A percentile compares a stretch with the other conserved stretches of the same genome.
These are phyloP conservation scores for Aplysina aerophoba DNA, from an alignment of 37 sponge, comb jelly and placozoan species.

Conservation along the genomic window DNA sequence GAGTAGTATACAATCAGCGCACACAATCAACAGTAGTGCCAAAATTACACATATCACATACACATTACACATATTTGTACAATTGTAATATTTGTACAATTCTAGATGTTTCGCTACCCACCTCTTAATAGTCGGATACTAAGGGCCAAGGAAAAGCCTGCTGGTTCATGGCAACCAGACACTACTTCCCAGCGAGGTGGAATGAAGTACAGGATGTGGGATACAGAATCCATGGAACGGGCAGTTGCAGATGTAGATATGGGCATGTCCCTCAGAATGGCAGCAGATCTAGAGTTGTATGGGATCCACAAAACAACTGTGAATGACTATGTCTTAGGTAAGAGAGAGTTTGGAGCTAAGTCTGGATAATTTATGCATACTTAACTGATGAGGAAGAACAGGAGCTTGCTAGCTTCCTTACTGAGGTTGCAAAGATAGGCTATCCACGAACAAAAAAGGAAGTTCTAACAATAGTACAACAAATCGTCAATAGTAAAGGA, in stretches of 20 bases:
- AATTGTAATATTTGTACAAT: background rate
- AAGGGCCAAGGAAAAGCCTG: background rate
- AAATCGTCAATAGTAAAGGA: conserved; percentile 30
- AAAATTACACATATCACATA: too few species aligned
- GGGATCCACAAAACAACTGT: conserved; percentile 2
- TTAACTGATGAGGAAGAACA: conserved; percentile 11
- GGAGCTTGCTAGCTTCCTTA: conserved; percentile 15
- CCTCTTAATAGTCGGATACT: background rate
- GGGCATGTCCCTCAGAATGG: conserved; percentile 21
- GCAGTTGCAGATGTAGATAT: conserved; percentile 27
- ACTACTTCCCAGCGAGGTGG: background rate
- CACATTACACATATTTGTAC: too few species aligned
- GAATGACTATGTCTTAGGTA: conserved; percentile 31
- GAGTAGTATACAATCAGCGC: too few species aligned
- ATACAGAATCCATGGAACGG: background rate
- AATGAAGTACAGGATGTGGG: conserved; percentile 16
- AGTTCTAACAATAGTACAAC: conserved; percentile 16
- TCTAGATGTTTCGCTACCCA: conserved; percentile 17
- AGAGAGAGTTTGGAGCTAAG: background rate
- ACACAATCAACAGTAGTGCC: too few species aligned
- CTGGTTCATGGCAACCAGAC: background rate
- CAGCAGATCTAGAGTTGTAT: conserved; percentile 24
- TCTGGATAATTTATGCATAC: background rate
- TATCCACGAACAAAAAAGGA: conserved; percentile 25
- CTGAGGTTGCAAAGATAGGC: conserved; percentile 23